Conservation (phyloP, 1,140 invertebrate species). For the Pseudachorutes palmiensis region DNA sequence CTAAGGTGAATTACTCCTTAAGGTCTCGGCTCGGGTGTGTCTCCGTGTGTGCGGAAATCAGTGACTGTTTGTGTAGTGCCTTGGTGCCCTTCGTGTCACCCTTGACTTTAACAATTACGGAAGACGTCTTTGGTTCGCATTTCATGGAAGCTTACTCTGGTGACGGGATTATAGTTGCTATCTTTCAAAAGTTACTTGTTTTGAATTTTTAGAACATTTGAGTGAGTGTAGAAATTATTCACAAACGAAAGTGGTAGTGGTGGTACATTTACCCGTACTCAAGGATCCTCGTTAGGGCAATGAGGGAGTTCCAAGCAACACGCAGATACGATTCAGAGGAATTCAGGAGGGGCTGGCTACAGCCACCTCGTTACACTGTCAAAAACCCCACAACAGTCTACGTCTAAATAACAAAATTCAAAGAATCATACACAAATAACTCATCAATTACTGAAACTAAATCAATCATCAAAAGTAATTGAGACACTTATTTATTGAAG, state of each 20-base stretch:
- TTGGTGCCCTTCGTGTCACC: no score
- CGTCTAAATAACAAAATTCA: no score
- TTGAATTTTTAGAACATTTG: constrained; percentile 9
- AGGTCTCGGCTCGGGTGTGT: neutral
- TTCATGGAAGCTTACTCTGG: constrained; percentile 4
- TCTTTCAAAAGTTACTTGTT: neutral
- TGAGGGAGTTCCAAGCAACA: neutral
- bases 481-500: no score
- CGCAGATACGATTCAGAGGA: neutral
- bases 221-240: neutral
- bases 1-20: neutral
- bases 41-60: neutral
- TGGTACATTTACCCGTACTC: constrained; percentile 3
- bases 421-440: no score
- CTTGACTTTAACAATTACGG: neutral
- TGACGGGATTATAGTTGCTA: neutral
- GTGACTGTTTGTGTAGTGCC: neutral
- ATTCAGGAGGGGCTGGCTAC: no score
- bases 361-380: neutral
- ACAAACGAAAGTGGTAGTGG: neutral
- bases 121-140: neutral
- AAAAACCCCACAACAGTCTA: no score
- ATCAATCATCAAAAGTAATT: no score
- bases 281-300: constrained; percentile 2
- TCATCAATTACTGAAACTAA: no score